Evolutionary conservation across 2,113 vertebrate species (phyloP).

Genomic region (Dasyornis broadbenti): DNA sequence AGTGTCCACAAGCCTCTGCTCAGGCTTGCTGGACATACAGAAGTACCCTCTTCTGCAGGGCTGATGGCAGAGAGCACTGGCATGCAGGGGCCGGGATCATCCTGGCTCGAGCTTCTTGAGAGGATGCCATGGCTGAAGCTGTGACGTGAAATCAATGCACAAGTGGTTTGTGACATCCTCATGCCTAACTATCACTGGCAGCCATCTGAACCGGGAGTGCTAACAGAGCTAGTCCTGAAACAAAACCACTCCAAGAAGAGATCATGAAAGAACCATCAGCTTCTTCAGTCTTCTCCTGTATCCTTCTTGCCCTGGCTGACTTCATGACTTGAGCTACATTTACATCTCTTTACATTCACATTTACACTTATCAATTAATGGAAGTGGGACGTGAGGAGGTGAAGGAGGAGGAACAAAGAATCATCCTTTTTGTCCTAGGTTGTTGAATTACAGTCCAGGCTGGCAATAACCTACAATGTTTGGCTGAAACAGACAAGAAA

Average conservation of each 20-base stretch:
- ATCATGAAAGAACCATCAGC: background rate
- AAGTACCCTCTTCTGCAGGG: background rate
- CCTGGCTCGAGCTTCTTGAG: background rate
- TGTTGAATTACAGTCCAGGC: background rate
- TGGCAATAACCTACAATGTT: background rate
- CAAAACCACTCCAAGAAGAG: background rate
- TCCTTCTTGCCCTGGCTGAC: background rate
- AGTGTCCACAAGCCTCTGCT: background rate
- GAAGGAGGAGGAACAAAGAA: background rate
- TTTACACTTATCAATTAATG: background rate
- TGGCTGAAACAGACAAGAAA: background rate
- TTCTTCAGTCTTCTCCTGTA: background rate
- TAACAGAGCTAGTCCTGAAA: background rate
- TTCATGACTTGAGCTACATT: background rate
- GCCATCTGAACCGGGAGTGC: background rate
- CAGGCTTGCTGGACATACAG: background rate
- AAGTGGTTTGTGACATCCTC: background rate
- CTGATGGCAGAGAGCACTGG: accelerated
- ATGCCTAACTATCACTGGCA: background rate
- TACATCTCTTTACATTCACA: background rate
- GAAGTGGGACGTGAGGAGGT: background rate
- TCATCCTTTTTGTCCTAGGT: background rate
- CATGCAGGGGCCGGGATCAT: background rate
- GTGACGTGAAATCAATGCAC: background rate
- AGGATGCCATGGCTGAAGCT: background rate